phyloP scores from a whole-genome alignment of 2,113 vertebrate genomes.

The Hemibagrus wyckioides region DNA sequence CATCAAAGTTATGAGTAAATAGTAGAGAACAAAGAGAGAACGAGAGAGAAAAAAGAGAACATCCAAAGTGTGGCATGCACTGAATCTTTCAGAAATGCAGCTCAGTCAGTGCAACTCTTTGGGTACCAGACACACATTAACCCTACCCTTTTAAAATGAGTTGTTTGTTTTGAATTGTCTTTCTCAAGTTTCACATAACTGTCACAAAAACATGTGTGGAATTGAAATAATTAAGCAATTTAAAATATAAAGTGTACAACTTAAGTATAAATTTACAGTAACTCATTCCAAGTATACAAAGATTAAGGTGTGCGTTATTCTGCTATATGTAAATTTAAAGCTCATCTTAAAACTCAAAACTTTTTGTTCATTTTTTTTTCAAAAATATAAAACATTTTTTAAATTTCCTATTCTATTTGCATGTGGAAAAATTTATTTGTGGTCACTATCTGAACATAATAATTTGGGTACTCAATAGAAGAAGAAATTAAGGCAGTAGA shows the following conservation, averaged over 20 bases:
- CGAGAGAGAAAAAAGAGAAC: no score
- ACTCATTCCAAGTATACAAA: not conserved
- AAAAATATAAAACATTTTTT: not conserved
- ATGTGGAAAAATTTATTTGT: not conserved
- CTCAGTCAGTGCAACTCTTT: no score
- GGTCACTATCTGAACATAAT: not conserved
- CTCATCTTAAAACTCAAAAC: not conserved
- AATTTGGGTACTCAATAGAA: not conserved
- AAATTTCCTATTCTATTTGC: not conserved
- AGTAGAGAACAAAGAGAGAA: no score
- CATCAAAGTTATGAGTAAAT: not conserved
- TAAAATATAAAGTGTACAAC: not conserved
- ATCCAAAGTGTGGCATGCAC: no score
- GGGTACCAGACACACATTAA: not conserved
- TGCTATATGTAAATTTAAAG: not conserved
- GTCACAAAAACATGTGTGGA: not conserved
- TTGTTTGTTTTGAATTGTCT: not conserved
- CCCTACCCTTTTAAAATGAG: not conserved
- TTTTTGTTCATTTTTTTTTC: not conserved
- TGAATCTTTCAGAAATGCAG: no score
- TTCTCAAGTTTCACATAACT: not conserved
- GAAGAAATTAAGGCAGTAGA: not conserved
- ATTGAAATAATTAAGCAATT: not conserved
- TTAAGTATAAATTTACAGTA: not conserved
- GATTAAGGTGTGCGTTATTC: not conserved